Evolutionary conservation across 2,888 invertebrate genomes (phyloP), one percentile per base, ranked within the genome.

Genomic region (Mechanitis mazaeus): DNA sequence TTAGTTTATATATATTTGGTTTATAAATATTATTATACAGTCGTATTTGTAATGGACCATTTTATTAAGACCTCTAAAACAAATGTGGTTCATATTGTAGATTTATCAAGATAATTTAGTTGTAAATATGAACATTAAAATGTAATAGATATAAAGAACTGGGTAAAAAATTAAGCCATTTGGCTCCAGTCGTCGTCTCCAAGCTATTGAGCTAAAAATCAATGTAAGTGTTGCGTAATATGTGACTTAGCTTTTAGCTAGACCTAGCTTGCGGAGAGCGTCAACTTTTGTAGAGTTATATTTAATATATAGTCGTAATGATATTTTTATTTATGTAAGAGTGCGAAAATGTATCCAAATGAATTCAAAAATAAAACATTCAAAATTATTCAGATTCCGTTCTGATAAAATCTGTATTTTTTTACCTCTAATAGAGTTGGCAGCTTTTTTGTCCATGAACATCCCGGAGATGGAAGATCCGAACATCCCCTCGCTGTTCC

Each of bases 351-450:
- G 3, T 35, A 35, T 6, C 6, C 35, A 5, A 35, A 35, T 35
- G 3, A 35, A 35, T 3, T 35, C 35, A 35, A 35, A 35, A 35
- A 35, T 35, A 5, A 35, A 35, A 35, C 2, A 2, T 20, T 20
- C 20, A 35, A 35, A 35, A 5, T 35, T 35, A 35, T 2, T 35
- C 35, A 35, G 6, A 35, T 35, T 35, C 35, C 35, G 35, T 35
- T 35, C 3, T 35, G 35, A 35, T 35, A 3, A 35, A 35, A 35
- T 67, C 62, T 66, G 63, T 63, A 2, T 11, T 9, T 9, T 9
- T 65, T 71, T 91, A 93, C 93, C 93, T 93, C 93, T 84, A 69
- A 93, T 93, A 58, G 93, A 93, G 78, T 93, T 93, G 60, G 92
- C 92, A 65, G 90, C 91, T 78, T 92, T 93, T 78, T 91, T 89